These are phyloP conservation scores for Synanceia verrucosa DNA, from an alignment of 2,797 vertebrate genomes.

Conservation along the genomic window DNA sequence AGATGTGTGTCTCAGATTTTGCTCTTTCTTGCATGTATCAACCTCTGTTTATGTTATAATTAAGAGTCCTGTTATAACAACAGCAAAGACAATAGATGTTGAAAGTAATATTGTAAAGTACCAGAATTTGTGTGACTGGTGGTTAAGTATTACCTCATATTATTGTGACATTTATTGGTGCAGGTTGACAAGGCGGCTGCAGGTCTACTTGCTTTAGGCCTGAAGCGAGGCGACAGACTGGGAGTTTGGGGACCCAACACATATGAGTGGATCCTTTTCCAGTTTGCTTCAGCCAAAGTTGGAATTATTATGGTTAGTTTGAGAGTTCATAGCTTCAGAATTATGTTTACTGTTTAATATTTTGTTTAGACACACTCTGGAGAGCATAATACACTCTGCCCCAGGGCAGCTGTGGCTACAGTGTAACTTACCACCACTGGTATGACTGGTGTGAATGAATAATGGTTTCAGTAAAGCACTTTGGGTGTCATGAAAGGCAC, in stretches of 20 bases:
- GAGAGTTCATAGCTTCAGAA: not conserved
- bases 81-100: not conserved
- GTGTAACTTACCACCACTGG: too few species aligned
- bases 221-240: conserved; percentile 86
- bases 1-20: conserved; percentile 78
- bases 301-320: conserved; percentile 91
- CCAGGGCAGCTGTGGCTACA: too few species aligned
- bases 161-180: conserved; percentile 13
- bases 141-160: not conserved
- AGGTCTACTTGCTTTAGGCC: conserved; percentile 88
- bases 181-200: conserved; percentile 89
- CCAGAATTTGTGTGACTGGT: not conserved
- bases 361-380: not conserved
- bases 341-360: not conserved
- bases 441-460: too few species aligned
- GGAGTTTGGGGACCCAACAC: conserved; percentile 93
- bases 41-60: not conserved
- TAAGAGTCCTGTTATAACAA: not conserved
- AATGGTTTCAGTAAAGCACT: not conserved
- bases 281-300: conserved; percentile 89
- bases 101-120: not conserved
- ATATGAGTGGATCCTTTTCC: conserved; percentile 91
- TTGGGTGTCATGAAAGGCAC: too few species aligned
- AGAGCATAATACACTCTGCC: too few species aligned
- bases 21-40: not conserved